A percentile compares a stretch with the other conserved stretches of the same genome.
Conservation (phyloP, 1,140 invertebrate genomes). For the Pinna nobilis region DNA sequence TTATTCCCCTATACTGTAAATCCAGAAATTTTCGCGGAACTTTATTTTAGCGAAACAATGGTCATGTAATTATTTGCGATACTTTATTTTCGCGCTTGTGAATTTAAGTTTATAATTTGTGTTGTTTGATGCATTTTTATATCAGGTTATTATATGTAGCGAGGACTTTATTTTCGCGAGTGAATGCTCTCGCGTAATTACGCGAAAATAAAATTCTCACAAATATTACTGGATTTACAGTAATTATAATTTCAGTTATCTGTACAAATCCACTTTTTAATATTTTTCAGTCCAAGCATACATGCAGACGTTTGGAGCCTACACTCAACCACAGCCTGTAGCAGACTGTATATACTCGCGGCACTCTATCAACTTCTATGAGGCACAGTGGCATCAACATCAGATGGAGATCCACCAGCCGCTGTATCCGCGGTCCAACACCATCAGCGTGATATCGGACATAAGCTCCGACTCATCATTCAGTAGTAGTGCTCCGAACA, state of each 20-base stretch:
- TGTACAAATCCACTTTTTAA: background rate
- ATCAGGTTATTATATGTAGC: too few relatives aligned
- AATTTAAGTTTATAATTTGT: too few relatives aligned
- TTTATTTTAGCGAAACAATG: too few relatives aligned
- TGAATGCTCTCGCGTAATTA: too few relatives aligned
- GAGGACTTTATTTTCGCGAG: too few relatives aligned
- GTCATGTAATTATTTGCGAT: too few relatives aligned
- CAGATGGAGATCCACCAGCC: slow-evolving; percentile 78
- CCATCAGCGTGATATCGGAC: slow-evolving; percentile 69
- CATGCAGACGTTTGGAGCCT: slow-evolving; percentile 95
- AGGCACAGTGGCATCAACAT: slow-evolving; percentile 81
- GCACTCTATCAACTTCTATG: slow-evolving; percentile 85
- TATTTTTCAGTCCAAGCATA: slow-evolving; percentile 90
- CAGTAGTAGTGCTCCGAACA: slow-evolving; percentile 50
- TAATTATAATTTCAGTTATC: background rate
- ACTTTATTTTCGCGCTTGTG: too few relatives aligned
- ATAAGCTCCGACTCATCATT: slow-evolving; percentile 65
- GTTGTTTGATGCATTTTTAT: too few relatives aligned
- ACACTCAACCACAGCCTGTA: slow-evolving; percentile 86
- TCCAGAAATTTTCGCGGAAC: too few relatives aligned
- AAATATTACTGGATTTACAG: too few relatives aligned
- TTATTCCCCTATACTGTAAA: too few relatives aligned
- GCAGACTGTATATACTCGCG: slow-evolving; percentile 86
- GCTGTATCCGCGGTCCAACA: slow-evolving; percentile 69
- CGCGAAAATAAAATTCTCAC: too few relatives aligned